Evolutionary conservation across 2,113 vertebrate genomes (phyloP).

Genomic region (Sebastes schlegelii): DNA sequence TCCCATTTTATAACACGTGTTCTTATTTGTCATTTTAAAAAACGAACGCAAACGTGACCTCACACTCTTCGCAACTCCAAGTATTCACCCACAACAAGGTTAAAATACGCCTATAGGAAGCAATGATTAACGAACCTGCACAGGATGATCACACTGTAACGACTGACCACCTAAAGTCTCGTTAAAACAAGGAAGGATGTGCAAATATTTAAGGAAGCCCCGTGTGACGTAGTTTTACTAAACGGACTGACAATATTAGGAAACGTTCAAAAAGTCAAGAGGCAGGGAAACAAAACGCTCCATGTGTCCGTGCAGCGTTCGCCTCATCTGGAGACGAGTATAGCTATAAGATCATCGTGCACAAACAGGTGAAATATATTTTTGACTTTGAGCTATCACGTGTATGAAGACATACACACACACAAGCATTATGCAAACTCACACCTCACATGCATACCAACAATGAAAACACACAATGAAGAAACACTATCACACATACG

Average conservation of each 20-base stretch:
- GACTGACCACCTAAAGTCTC: background rate
- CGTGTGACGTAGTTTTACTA: slow-evolving; percentile 18
- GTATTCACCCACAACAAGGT: background rate
- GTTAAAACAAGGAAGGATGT: background rate
- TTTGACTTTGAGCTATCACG: slow-evolving; percentile 22
- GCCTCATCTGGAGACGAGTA: background rate
- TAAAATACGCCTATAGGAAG: background rate
- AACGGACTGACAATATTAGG: background rate
- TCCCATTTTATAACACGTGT: slow-evolving; percentile 8
- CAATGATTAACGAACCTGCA: background rate
- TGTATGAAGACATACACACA: background rate
- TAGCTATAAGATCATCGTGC: background rate
- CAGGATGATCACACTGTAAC: background rate
- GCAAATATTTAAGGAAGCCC: slow-evolving; percentile 23
- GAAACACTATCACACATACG: background rate
- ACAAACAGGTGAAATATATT: slow-evolving; percentile 36
- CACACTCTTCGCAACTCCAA: background rate
- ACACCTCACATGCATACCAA: background rate
- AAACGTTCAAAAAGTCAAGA: background rate
- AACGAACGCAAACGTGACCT: background rate
- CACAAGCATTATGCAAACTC: background rate
- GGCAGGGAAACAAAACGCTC: slow-evolving; percentile 11
- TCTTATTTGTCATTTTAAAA: background rate
- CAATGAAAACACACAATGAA: slow-evolving; percentile 4
- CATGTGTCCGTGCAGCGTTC: slow-evolving; percentile 12